Evolutionary conservation across 2,113 vertebrate genomes (phyloP), one percentile per base, ranked within the genome.

Genomic region (Hemibates koningsi): DNA sequence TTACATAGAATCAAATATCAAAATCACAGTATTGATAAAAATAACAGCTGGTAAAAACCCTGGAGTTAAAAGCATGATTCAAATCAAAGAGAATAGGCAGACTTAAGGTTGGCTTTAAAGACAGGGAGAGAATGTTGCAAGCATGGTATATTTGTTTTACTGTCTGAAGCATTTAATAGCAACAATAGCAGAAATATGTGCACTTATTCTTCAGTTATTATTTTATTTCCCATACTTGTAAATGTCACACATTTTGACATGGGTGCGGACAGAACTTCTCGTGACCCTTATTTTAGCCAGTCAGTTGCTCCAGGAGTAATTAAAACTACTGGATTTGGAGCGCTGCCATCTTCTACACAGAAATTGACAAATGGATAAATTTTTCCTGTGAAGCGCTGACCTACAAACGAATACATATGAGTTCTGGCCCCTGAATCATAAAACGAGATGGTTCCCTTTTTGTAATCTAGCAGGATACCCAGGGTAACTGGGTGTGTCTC

Each of bases 391-490:
- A 94, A 93, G 1, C 0, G 16, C 32, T 89, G 81, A 32, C 83
- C 80, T 4, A 5, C 36, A 88, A 96, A 96, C 17, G 54, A 21
- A 79, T 88, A 93, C 19, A 95, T 2, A 13, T 86, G 79, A 81
- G 34, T 16, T 81, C 82, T 94, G 29, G 38, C 5, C 3, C 53
- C 29, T 12, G 86, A n/a, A 6, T 95, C 66, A 5, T 93, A 95
- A 59, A 95, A 94, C 2, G 88, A 86, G 14, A 96, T 41, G 52
- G 86, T 34, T 16, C 89, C 90, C 13, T 63, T 85, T 3, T 38
- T 63, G 71, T 94, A 94, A 59, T 96, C 89, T 38, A 96, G 36
- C 21, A 94, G 38, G 43, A 96, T 61, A 11, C 94, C 94, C 5
- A 95, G 54, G 8, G 32, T 82, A 3, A 57, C 2, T 10, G 91